Evolutionary conservation across 2,888 invertebrate species (phyloP).

Genomic region (Aleiodes alternator): DNA sequence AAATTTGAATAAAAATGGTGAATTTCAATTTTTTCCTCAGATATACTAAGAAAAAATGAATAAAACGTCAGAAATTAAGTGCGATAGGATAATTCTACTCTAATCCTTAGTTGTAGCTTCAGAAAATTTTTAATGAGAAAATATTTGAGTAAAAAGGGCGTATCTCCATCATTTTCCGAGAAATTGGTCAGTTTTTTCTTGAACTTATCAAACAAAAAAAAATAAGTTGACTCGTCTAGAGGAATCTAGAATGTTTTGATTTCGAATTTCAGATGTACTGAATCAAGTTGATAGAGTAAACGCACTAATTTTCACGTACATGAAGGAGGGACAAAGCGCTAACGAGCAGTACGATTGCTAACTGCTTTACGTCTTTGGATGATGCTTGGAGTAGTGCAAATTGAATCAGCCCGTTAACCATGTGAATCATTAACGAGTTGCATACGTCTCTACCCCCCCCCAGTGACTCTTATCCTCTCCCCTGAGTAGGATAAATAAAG

Average conservation of each 20-base stretch:
- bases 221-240: neutral
- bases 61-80: too few species aligned
- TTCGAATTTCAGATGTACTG: constrained; percentile 13
- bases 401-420: constrained; percentile 46
- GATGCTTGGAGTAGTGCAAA: constrained; percentile 40
- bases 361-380: constrained; percentile 50
- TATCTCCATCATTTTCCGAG: too few species aligned
- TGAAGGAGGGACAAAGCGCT: constrained; percentile 46
- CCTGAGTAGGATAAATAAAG: neutral
- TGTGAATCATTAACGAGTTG: constrained; percentile 15
- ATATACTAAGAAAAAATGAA: too few species aligned
- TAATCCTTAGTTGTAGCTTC: too few species aligned
- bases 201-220: neutral
- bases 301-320: constrained; percentile 48
- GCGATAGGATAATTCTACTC: too few species aligned
- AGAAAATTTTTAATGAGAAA: too few species aligned
- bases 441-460: neutral
- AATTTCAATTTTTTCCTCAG: too few species aligned
- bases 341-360: constrained; percentile 55
- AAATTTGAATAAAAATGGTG: too few species aligned
- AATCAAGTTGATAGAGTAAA: constrained; percentile 50
- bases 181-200: too few species aligned
- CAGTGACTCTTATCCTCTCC: neutral
- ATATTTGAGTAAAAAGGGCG: too few species aligned
- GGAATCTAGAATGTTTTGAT: neutral